These are phyloP conservation scores for Coracias cyanogaster DNA, from an alignment of 2,797 vertebrate species.

Conservation along the genomic window DNA sequence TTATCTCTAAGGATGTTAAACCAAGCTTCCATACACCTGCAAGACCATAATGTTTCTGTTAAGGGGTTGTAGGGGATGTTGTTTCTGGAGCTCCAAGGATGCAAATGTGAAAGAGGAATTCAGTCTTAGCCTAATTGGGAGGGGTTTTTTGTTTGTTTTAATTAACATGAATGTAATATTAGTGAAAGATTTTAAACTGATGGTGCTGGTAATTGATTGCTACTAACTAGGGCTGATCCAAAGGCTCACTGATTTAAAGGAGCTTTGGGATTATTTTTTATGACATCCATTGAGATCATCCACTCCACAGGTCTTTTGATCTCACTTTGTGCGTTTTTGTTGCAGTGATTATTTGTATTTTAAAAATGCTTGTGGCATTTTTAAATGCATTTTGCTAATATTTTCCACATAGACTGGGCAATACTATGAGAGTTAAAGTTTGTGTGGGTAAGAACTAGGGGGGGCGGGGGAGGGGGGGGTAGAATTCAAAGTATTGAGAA, in stretches of 20 bases:
- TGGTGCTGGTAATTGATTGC: neutral
- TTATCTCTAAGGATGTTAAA: neutral
- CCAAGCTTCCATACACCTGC: neutral
- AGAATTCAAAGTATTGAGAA: neutral
- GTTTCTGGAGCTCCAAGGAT: neutral
- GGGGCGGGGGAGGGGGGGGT: no score
- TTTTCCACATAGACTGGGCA: neutral
- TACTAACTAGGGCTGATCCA: neutral
- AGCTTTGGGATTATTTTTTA: neutral
- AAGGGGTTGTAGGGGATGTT: neutral
- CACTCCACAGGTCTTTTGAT: neutral
- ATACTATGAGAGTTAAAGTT: neutral
- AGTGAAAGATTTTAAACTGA: neutral
- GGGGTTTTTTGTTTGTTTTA: neutral
- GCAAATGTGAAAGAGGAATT: neutral
- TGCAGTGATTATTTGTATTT: neutral
- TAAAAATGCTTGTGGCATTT: fast-evolving
- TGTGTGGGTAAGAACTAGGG: neutral
- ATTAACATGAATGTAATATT: neutral
- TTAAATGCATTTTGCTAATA: neutral
- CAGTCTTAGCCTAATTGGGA: neutral
- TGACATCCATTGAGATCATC: neutral
- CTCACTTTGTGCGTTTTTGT: neutral
- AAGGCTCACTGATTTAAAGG: neutral
- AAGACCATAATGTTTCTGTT: neutral